A percentile compares a stretch with the other conserved stretches of the same genome.
These are phyloP conservation scores for Ambastaia sidthimunki DNA, from an alignment of 2,797 vertebrate species.

Conservation along the genomic window DNA sequence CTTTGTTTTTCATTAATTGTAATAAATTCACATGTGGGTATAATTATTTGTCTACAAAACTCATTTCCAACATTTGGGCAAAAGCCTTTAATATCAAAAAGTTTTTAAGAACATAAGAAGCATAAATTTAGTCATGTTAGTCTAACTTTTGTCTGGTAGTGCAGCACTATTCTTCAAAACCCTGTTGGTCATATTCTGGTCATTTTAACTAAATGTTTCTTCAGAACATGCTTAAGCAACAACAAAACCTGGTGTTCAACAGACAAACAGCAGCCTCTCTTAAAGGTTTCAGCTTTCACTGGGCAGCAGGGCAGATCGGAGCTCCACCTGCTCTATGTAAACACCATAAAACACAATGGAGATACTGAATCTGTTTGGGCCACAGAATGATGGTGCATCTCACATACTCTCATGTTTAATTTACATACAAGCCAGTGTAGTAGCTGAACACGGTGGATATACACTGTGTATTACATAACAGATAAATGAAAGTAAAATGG, in stretches of 20 bases:
- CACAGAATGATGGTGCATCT: background rate
- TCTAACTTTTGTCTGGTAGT: constrained; percentile 7
- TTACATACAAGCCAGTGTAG: constrained; percentile 3
- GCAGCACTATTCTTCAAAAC: background rate
- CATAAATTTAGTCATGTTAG: background rate
- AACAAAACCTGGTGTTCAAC: constrained; percentile 12
- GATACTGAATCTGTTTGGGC: background rate
- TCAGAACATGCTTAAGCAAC: background rate
- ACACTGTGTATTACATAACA: background rate
- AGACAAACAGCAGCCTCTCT: constrained; percentile 14
- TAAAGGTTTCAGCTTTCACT: constrained; percentile 33
- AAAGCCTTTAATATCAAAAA: background rate
- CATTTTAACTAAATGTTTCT: constrained; percentile 1
- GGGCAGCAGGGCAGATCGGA: background rate
- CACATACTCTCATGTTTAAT: constrained; percentile 8
- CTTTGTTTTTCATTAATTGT: no score
- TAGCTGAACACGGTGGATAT: background rate
- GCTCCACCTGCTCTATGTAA: constrained; percentile 3
- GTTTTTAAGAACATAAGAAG: no score
- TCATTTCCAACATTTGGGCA: no score
- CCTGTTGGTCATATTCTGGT: background rate
- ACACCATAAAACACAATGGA: constrained; percentile 16
- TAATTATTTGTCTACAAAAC: no score
- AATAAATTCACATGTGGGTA: background rate
- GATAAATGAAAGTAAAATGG: background rate